Conservation (phyloP, 1,140 invertebrate species). For the Drosophila lacertosa region DNA sequence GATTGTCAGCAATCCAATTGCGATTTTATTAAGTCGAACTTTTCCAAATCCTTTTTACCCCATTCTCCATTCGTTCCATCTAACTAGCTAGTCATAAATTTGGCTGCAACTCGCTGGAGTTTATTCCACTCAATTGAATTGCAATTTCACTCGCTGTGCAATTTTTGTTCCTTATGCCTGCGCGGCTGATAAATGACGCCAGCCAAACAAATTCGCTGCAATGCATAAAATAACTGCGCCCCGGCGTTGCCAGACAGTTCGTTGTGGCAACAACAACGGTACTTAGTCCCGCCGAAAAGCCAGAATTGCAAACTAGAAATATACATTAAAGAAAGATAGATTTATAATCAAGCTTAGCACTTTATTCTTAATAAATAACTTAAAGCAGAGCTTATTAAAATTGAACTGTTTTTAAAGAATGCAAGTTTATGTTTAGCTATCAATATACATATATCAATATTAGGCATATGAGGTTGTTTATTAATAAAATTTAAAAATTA, state of each 20-base stretch:
- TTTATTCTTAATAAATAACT: too few species aligned
- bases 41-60: not conserved
- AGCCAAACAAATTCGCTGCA: constrained; percentile 37
- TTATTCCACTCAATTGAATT: constrained; percentile 82
- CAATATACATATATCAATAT: too few species aligned
- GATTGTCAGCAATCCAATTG: constrained; percentile 75
- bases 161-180: constrained; percentile 7
- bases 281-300: not conserved
- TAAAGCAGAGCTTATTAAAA: too few species aligned
- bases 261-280: not conserved
- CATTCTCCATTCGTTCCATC: not conserved
- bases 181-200: constrained; percentile 35
- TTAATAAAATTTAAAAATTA: too few species aligned
- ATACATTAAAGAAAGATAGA: too few species aligned
- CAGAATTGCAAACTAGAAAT: not conserved
- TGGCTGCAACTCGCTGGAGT: constrained; percentile 49
- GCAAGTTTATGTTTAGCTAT: too few species aligned
- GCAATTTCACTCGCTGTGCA: constrained; percentile 45
- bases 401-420: too few species aligned
- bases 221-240: constrained; percentile 10
- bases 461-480: too few species aligned
- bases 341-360: too few species aligned
- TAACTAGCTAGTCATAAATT: constrained; percentile 61
- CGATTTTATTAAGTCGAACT: constrained; percentile 56
- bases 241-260: constrained; percentile 29